phyloP scores from a whole-genome alignment of 2,888 invertebrate genomes.

The Apeira syringaria region DNA sequence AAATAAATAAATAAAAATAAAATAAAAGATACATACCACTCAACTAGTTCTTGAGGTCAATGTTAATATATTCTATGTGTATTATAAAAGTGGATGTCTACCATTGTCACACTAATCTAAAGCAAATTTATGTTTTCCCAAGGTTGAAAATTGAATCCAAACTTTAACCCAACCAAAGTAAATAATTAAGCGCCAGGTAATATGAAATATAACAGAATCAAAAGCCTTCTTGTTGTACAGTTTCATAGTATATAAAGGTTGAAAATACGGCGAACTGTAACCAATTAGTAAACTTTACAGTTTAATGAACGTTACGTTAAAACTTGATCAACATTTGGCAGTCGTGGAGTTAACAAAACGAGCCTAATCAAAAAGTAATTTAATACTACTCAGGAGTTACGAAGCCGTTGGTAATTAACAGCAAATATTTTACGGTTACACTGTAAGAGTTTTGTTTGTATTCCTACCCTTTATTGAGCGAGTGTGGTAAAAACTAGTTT shows the following conservation, averaged over 20 bases:
- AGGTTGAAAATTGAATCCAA: too few species aligned
- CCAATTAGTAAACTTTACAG: constrained; percentile 12
- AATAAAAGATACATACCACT: too few species aligned
- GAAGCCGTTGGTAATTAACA: constrained; percentile 8
- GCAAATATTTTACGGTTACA: constrained; percentile 3
- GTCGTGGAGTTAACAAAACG: constrained; percentile 6
- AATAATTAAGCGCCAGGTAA: too few species aligned
- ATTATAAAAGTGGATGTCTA: too few species aligned
- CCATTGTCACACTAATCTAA: too few species aligned
- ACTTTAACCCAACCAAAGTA: too few species aligned
- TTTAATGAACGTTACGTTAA: constrained; percentile 11
- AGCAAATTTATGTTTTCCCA: too few species aligned
- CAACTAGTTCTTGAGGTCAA: too few species aligned
- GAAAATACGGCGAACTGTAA: not conserved
- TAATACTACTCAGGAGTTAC: constrained; percentile 42
- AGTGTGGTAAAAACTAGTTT: too few species aligned
- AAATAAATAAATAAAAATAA: too few species aligned
- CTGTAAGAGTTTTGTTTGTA: too few species aligned
- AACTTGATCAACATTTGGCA: constrained; percentile 14
- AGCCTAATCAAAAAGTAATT: constrained; percentile 56
- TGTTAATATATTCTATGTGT: too few species aligned
- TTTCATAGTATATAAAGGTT: not conserved
- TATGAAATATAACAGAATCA: not conserved
- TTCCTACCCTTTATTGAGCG: not conserved
- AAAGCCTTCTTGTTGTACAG: not conserved